A percentile compares a stretch with the other conserved stretches of the same genome.
phyloP scores from a whole-genome alignment of 1,140 invertebrate genomes.

The Dreissena polymorpha region DNA sequence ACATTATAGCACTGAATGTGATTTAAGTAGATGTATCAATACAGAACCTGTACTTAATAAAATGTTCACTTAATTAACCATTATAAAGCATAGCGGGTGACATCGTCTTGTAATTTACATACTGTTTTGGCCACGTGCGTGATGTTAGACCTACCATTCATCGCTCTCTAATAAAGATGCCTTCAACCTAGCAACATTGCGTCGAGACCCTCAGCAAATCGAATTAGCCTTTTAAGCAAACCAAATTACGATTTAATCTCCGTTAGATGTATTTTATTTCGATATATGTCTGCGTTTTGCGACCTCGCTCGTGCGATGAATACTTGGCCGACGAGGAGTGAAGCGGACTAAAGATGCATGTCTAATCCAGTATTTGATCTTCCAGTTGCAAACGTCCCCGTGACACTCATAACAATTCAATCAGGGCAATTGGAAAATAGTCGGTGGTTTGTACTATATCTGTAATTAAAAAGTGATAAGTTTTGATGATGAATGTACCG shows the following conservation, averaged over 20 bases:
- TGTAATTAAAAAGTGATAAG: too few relatives aligned
- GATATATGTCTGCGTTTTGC: slow-evolving; percentile 13
- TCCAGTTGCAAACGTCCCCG: not conserved
- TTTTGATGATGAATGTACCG: too few relatives aligned
- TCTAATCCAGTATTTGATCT: slow-evolving; percentile 39
- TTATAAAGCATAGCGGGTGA: slow-evolving; percentile 23
- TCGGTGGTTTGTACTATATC: too few relatives aligned
- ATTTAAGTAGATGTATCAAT: slow-evolving; percentile 9
- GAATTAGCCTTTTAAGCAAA: slow-evolving; percentile 23
- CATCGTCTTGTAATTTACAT: slow-evolving; percentile 20
- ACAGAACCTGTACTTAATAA: slow-evolving; percentile 20
- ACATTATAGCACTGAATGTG: not conserved
- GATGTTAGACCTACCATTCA: slow-evolving; percentile 25
- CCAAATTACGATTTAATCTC: slow-evolving; percentile 22
- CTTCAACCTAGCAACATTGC: slow-evolving; percentile 15
- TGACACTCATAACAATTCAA: too few relatives aligned
- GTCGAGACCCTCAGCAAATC: slow-evolving; percentile 6
- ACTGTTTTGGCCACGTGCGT: slow-evolving; percentile 47
- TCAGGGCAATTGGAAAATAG: too few relatives aligned
- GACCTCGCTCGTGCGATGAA: slow-evolving; percentile 36
- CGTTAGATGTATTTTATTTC: slow-evolving; percentile 16
- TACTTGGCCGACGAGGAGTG: not conserved
- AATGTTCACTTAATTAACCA: slow-evolving; percentile 30
- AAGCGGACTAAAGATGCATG: not conserved
- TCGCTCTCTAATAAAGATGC: slow-evolving; percentile 22